Percentiles rank a stretch among this genome's conserved stretches.
These are phyloP conservation scores for Chrosomus eos DNA, from an alignment of 2,797 vertebrate genomes.

Conservation along the genomic window DNA sequence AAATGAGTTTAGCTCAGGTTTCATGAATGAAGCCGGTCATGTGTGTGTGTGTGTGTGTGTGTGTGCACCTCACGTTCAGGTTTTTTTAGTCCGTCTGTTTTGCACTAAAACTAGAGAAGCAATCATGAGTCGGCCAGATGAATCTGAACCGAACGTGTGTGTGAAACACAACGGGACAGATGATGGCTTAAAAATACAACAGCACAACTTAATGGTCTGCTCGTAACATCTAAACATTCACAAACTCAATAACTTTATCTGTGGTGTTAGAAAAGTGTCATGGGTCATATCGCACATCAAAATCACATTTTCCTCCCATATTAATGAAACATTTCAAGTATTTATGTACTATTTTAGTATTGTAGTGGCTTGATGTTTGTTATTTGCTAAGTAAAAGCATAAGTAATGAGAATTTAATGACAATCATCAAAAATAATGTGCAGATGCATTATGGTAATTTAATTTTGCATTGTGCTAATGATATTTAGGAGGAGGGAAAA, in stretches of 20 bases:
- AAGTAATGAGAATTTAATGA: neutral
- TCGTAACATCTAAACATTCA: neutral
- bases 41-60: neutral
- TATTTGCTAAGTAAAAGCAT: neutral
- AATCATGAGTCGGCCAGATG: constrained; percentile 72
- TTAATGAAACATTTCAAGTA: neutral
- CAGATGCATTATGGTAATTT: neutral
- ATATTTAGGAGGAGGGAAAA: neutral
- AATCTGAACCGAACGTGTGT: constrained; percentile 22
- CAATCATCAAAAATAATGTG: constrained; percentile 12
- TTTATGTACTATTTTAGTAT: neutral
- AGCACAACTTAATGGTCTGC: constrained; percentile 16
- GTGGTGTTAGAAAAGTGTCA: neutral
- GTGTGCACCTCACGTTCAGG: constrained; percentile 33
- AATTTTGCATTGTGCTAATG: neutral
- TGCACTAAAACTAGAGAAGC: constrained; percentile 79
- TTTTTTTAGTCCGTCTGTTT: constrained; percentile 63
- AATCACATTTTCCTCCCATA: neutral
- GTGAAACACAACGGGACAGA: neutral
- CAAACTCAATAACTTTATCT: neutral
- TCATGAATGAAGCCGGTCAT: neutral
- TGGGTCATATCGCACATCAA: neutral
- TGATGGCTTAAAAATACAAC: constrained; percentile 24
- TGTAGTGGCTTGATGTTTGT: neutral
- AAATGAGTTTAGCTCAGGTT: neutral